Evolutionary conservation across 2,888 invertebrate species (phyloP), one percentile per base, ranked within the genome.

Genomic region (Acrobasis consociella): DNA sequence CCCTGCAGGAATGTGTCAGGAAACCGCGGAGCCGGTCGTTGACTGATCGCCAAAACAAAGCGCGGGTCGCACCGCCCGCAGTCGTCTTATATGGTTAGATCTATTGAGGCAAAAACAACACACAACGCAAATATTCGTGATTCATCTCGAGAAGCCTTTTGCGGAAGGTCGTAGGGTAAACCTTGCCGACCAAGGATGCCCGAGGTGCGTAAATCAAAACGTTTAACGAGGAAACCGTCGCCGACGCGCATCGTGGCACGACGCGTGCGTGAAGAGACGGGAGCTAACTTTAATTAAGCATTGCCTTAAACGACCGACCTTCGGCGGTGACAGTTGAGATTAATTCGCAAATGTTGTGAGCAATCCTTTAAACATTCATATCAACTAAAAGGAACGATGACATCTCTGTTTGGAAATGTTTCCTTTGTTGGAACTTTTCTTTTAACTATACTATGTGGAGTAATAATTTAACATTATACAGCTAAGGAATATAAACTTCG

Each of bases 151-250:
- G 74, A 72, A 68, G 76, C 85, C 85, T 84, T 86, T 83, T 78
- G 81, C 75, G 78, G 83, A 89, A 89, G 86, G 88, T 84, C 86
- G 78, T 80, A 74, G 78, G 62, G 80, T 82, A 80, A 78, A 80
- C 76, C 76, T 72, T 72, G 72, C 68, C 72, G 69, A 65, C 77
- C 80, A 85, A 83, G 82, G 83, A 83, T 82, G 75, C 74, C 74
- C 69, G 71, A 75, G 73, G 77, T 72, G 76, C 83, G 82, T 85
- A 86, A 86, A 87, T 87, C 86, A 86, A 85, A 86, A 75, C 79
- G 70, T 72, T 77, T 78, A 78, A 81, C 80, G 74, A 84, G 83
- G 83, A 86, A 82, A 82, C 74, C 72, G 74, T 69, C 70, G 72
- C 68, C 67, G 72, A 70, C 70, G 62, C 66, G 71, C 16, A 65